These are phyloP conservation scores for Hypomesus transpacificus DNA, from an alignment of 2,113 vertebrate genomes.

Conservation along the genomic window DNA sequence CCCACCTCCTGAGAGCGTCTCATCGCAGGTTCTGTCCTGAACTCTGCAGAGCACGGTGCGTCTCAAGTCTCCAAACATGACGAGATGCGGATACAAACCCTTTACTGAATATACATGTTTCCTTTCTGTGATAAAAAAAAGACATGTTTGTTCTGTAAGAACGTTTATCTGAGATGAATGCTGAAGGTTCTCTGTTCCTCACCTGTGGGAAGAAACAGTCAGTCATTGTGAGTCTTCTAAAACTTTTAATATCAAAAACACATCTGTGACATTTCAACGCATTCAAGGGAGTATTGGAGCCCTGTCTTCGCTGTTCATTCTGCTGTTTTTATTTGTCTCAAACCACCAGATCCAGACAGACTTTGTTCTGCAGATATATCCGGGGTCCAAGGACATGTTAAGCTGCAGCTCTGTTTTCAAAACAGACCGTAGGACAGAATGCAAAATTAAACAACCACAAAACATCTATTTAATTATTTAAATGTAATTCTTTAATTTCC, in stretches of 20 bases:
- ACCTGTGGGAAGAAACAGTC: background rate
- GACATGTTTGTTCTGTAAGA: background rate
- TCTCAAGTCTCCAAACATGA: too few species aligned
- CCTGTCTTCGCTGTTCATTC: slow-evolving; percentile 15
- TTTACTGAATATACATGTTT: too few species aligned
- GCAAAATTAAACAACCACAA: slow-evolving; percentile 25
- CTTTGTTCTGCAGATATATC: slow-evolving; percentile 6
- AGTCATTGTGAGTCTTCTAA: background rate
- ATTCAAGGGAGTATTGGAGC: background rate
- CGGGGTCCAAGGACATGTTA: slow-evolving; percentile 5
- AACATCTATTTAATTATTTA: slow-evolving; percentile 20
- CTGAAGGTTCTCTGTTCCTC: too few species aligned
- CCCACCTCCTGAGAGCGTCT: too few species aligned
- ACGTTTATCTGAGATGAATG: background rate
- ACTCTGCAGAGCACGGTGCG: too few species aligned
- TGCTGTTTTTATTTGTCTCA: background rate
- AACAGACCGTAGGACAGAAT: background rate
- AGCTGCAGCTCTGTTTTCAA: slow-evolving; percentile 14
- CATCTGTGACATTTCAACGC: slow-evolving; percentile 17
- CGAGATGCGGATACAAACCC: too few species aligned
- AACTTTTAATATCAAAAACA: slow-evolving; percentile 15
- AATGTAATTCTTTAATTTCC: slow-evolving; percentile 23
- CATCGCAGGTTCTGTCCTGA: too few species aligned
- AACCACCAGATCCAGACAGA: background rate
- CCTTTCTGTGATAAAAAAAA: too few species aligned